Conservation (phyloP, 2,113 vertebrate genomes). For the Lycocorax pyrrhopterus region DNA sequence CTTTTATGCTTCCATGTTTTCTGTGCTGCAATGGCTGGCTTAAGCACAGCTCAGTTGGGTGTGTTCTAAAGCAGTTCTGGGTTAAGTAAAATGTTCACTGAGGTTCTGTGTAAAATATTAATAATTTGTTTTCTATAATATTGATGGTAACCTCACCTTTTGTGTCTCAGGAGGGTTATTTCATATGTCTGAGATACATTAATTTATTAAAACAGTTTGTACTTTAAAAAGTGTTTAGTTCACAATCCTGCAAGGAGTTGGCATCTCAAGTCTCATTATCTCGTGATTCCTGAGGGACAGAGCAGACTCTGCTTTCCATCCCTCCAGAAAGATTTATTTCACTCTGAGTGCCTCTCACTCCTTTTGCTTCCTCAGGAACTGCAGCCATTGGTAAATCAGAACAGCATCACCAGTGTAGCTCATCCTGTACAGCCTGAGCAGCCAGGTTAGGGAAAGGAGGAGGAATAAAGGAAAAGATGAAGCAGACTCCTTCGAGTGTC, state of each 20-base stretch:
- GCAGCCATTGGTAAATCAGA: background rate
- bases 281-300: background rate
- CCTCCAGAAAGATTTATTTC: background rate
- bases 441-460: background rate
- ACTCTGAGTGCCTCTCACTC: rapidly evolving
- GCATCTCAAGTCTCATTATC: background rate
- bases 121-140: background rate
- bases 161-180: background rate
- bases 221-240: background rate
- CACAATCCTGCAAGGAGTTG: background rate
- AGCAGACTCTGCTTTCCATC: background rate
- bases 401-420: background rate
- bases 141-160: background rate
- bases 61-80: background rate
- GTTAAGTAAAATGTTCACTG: background rate
- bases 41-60: background rate
- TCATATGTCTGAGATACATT: background rate
- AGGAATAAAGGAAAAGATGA: background rate
- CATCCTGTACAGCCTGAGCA: background rate
- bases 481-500: background rate
- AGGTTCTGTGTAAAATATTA: background rate
- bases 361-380: background rate
- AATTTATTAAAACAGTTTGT: background rate
- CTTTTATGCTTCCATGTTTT: background rate
- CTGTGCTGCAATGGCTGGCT: background rate